Evolutionary conservation across 1,140 invertebrate genomes (phyloP).

Genomic region (Octopus bimaculoides): DNA sequence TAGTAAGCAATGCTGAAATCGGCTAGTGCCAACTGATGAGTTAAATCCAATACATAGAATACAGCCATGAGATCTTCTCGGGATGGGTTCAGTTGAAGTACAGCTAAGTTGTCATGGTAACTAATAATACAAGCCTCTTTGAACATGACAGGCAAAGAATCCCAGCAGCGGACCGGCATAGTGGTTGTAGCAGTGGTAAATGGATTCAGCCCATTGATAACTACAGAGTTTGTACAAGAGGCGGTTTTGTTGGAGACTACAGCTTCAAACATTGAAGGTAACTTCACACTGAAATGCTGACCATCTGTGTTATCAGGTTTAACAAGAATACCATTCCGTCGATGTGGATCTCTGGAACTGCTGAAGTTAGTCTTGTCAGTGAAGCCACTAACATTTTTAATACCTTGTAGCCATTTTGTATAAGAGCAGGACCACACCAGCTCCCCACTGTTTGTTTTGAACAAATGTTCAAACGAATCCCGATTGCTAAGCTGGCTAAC

Average conservation of each 20-base stretch:
- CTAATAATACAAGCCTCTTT: conserved; percentile 35
- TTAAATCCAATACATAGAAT: conserved; percentile 40
- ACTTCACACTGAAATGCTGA: conserved; percentile 26
- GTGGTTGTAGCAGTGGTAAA: conserved; percentile 25
- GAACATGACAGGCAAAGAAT: conserved; percentile 25
- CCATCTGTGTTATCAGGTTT: conserved; percentile 41
- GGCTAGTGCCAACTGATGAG: conserved; percentile 25
- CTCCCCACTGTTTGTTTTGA: conserved; percentile 17
- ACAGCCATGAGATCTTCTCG: conserved; percentile 31
- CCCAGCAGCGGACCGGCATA: conserved; percentile 27
- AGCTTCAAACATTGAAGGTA: conserved; percentile 31
- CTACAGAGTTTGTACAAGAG: conserved; percentile 15
- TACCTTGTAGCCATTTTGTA: conserved; percentile 34
- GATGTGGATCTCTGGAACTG: conserved; percentile 30
- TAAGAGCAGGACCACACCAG: conserved; percentile 32
- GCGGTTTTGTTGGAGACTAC: conserved; percentile 25
- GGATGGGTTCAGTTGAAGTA: conserved; percentile 38
- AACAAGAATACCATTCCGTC: conserved; percentile 32
- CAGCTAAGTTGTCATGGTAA: conserved; percentile 28
- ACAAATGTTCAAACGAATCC: neutral
- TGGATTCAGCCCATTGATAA: conserved; percentile 27
- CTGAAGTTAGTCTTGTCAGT: conserved; percentile 39
- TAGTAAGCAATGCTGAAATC: conserved; percentile 37
- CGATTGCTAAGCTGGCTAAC: neutral
- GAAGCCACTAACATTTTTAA: conserved; percentile 33